Base-by-base conservation (phyloP, 2,797 vertebrate species). In the Lacerta agilis region DNA sequence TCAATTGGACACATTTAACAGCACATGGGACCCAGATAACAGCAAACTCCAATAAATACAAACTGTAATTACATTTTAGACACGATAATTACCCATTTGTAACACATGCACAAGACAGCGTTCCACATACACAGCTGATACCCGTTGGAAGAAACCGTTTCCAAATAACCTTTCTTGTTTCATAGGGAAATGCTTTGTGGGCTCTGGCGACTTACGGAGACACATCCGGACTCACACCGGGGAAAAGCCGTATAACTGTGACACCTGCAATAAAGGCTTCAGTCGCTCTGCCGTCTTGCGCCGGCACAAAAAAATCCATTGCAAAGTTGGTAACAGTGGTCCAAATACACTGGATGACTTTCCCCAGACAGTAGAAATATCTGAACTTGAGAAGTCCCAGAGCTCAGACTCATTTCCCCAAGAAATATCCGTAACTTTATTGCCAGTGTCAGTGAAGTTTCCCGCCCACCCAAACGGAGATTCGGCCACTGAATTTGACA, bases 151-250 rank as follows among this genome's bases (percentile, higher is more conserved):
- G 5, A 79, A 85, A 11, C 33, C 45, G 0, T 49, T 8, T 67
- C 5, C 79, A 79, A 88, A 69, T 10, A 1, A 49, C 0, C 71
- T 27, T 0, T 79, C 49, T 45, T 91, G 18, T 90, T 72, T 80
- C 71, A n/a, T 41, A 99, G 99, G 98, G 0, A 99, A 99, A 76
- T 97, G 98, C 64, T 99, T 99, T 58, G 97, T 97, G 0, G 98
- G 98, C 27, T 99, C 99, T 0, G 99, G 99, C 8, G 99, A 99
- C 94, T 97, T 99, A 84, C 98, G 98, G 87, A 97, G 99, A 41
- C 99, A 99, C 0, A 97, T 99, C 71, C 96, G 99, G 55, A 98
- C 98, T 0, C 99, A 99, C 92, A 99, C 99, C 0, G 99, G 99
- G 58, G 99, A 99, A 95, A 98, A 98, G 85, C 99, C 99, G 0